A percentile compares a stretch with the other conserved stretches of the same genome.
Conservation (phyloP, 2,888 invertebrate species). For the Tetranychus piercei region DNA sequence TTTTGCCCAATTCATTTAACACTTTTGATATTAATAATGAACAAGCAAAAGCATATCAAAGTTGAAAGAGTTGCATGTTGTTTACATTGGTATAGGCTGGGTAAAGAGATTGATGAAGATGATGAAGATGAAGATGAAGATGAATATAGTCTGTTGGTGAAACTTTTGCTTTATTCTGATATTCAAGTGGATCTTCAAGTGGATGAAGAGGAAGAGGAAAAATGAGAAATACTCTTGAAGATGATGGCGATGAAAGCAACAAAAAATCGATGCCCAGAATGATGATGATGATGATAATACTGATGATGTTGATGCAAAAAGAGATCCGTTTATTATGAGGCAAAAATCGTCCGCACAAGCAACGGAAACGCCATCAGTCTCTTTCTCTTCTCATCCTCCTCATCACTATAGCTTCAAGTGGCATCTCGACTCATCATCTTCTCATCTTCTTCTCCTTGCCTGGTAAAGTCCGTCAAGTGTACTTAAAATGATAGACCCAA, state of each 20-base stretch:
- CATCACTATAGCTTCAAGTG: neutral
- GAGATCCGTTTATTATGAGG: neutral
- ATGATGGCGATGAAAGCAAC: neutral
- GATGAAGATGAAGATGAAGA: neutral
- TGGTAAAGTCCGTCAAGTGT: neutral
- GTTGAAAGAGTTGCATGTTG: neutral
- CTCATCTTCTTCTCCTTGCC: neutral
- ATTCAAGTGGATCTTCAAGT: neutral
- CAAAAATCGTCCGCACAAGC: neutral
- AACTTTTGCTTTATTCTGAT: neutral
- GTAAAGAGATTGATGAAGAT: neutral
- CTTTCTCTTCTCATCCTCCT: neutral
- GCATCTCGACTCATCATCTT: neutral
- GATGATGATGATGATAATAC: neutral
- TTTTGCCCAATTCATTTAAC: neutral
- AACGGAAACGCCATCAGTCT: conserved; percentile 1
- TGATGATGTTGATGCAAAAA: too few species aligned
- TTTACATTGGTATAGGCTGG: neutral
- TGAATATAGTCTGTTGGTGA: neutral
- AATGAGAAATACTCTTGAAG: neutral
- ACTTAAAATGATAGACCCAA: conserved; percentile 1
- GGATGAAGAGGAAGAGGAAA: neutral
- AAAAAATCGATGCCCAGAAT: neutral
- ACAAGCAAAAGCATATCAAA: neutral
- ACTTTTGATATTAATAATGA: too few species aligned